Conservation (phyloP, 1,140 invertebrate species). For the Papilio aristodemus region DNA sequence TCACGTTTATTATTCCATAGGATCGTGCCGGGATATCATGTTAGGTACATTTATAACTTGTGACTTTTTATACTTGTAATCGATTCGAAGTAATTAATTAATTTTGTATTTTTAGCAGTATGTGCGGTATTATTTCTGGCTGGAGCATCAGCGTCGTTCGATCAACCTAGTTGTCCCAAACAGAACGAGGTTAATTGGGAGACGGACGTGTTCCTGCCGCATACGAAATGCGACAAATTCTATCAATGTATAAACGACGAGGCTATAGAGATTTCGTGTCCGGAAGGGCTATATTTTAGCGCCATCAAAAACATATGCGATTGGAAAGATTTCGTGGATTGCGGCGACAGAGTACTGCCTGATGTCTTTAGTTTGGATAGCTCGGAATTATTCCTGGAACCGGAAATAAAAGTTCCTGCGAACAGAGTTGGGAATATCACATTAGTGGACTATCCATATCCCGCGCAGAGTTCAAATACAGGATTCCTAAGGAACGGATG, state of each 20-base stretch:
- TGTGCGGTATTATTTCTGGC: constrained; percentile 11
- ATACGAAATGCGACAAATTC: constrained; percentile 54
- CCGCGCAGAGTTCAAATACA: not conserved
- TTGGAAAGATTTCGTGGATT: constrained; percentile 50
- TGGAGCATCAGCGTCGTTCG: not conserved
- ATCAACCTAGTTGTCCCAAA: constrained; percentile 2
- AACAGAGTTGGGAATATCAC: not conserved
- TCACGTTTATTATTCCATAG: constrained; percentile 8
- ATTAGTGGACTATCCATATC: not conserved
- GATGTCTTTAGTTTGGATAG: not conserved
- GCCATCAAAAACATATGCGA: constrained; percentile 46
- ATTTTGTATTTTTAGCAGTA: not conserved
- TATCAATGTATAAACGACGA: constrained; percentile 56
- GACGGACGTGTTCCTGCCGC: constrained; percentile 38
- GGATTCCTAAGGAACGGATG: constrained; percentile 10
- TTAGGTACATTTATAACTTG: constrained; percentile 14
- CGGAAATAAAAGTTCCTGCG: not conserved
- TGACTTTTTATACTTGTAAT: not conserved
- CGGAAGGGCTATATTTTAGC: constrained; percentile 43
- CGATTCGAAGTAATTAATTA: not conserved
- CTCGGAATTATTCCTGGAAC: constrained; percentile 20
- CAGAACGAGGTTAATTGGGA: constrained; percentile 18
- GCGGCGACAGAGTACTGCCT: constrained; percentile 39
- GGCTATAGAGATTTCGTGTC: constrained; percentile 43
- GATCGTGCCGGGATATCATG: constrained; percentile 13